Conservation (phyloP, 2,888 invertebrate species). For the Spilosoma lubricipeda region DNA sequence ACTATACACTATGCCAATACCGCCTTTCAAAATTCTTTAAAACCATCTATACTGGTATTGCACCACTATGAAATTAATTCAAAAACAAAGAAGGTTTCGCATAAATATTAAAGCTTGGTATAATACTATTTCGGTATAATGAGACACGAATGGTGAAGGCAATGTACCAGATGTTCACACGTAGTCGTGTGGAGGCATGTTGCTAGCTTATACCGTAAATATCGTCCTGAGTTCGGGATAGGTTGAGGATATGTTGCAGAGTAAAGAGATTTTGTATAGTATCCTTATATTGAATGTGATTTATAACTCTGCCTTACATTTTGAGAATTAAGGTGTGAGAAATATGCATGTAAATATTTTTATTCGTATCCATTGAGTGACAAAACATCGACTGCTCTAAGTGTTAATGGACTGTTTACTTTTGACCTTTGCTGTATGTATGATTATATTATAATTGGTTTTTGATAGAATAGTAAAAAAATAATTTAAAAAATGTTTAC, state of each 20-base stretch:
- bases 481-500: too few relatives aligned
- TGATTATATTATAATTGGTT: too few relatives aligned
- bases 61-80: not conserved
- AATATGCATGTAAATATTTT: too few relatives aligned
- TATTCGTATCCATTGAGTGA: not conserved
- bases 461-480: too few relatives aligned
- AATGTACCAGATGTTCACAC: constrained; percentile 65
- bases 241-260: constrained; percentile 31
- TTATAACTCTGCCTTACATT: too few relatives aligned
- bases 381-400: too few relatives aligned
- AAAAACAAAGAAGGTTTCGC: not conserved
- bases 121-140: constrained; percentile 37
- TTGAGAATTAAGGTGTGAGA: too few relatives aligned
- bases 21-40: not conserved
- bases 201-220: constrained; percentile 67
- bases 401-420: not conserved
- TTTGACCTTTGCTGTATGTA: too few relatives aligned
- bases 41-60: not conserved
- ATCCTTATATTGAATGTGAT: not conserved
- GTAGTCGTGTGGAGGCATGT: constrained; percentile 62
- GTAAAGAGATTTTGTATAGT: not conserved
- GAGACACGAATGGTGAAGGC: constrained; percentile 56
- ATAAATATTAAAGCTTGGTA: not conserved
- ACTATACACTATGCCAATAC: too few relatives aligned
- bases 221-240: constrained; percentile 58